Evolutionary conservation across 2,888 invertebrate species (phyloP), one percentile per base, ranked within the genome.

Genomic region (Panopea generosa): DNA sequence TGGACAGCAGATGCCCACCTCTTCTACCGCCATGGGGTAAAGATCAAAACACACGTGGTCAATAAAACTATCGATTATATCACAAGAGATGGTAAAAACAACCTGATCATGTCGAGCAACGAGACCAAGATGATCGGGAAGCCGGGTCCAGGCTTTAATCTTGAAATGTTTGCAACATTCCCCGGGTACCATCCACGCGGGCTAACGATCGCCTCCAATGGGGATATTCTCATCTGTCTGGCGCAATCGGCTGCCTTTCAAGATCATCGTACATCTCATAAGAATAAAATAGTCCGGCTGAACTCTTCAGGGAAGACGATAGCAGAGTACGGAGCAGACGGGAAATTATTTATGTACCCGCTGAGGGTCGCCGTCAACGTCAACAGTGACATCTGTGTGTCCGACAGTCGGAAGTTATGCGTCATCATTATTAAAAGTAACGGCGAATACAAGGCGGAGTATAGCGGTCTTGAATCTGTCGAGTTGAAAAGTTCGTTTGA

Each of bases 351-450:
- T 56, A 77, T 82, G 61, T 83, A 84, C 60, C 83, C 79, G 16
- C 76, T 86, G 20, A 77, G 85, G 43, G 78, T 87, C n/a, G 86
- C 86, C 6, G 83, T 86, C 4, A 87, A 86, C 70, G 82, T 86
- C 56, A 86, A 84, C 38, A 84, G 80, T 16, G 86, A 88, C 56
- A 82, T 88, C 11, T 84, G 85, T 47, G 83, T 87, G 16, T 77
- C 85, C 0, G 87, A 88, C 55, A 79, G 84, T 43, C 75, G 75
- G 11, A 79, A 82, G 27, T 65, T 67, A 50, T 60, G 82, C 38
- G 80, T 88, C 0, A 53, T 83, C 7, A 82, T 88, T 26, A 71
- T 87, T 45, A 74, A 84, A 47, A 22, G 60, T 7, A 61, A 63
- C 40, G 84, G 84, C 20, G 70, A 74, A 24, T 29, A 82, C 3